Evolutionary conservation across 2,888 invertebrate species (phyloP).

Genomic region (Seira musarum): DNA sequence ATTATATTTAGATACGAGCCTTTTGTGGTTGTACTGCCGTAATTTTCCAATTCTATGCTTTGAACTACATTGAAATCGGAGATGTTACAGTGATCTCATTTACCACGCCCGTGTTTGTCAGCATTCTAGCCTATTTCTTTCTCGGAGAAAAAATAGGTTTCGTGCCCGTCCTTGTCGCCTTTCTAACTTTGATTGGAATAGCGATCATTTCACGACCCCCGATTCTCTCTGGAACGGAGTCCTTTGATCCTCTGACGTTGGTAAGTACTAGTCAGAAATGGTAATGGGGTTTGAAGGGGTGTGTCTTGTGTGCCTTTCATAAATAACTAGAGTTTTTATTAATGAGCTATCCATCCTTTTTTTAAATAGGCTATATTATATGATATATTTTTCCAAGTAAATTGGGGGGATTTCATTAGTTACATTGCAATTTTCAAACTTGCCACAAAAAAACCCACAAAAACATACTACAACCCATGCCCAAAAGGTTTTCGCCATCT

Average conservation of each 20-base stretch:
- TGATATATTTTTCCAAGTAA: too few relatives aligned
- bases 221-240: constrained; percentile 53
- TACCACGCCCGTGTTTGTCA: constrained; percentile 65
- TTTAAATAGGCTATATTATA: too few relatives aligned
- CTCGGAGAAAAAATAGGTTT: constrained; percentile 63
- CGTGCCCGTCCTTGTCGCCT: constrained; percentile 54
- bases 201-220: constrained; percentile 63
- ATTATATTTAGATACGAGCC: constrained; percentile 51
- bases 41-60: constrained; percentile 64
- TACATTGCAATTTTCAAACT: too few relatives aligned
- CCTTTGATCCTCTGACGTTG: constrained; percentile 54
- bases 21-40: constrained; percentile 64
- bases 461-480: too few relatives aligned
- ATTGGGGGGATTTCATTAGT: too few relatives aligned
- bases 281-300: too few relatives aligned
- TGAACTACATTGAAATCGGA: constrained; percentile 64
- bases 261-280: constrained; percentile 42
- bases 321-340: too few relatives aligned
- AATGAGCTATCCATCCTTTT: too few relatives aligned
- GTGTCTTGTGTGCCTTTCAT: too few relatives aligned
- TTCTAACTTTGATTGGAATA: constrained; percentile 60
- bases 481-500: too few relatives aligned
- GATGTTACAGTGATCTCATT: constrained; percentile 64
- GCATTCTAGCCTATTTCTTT: constrained; percentile 60
- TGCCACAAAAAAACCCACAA: too few relatives aligned